Evolutionary conservation across 23 tunicate species (phyloP).

Genomic region (Diplosoma virens): DNA sequence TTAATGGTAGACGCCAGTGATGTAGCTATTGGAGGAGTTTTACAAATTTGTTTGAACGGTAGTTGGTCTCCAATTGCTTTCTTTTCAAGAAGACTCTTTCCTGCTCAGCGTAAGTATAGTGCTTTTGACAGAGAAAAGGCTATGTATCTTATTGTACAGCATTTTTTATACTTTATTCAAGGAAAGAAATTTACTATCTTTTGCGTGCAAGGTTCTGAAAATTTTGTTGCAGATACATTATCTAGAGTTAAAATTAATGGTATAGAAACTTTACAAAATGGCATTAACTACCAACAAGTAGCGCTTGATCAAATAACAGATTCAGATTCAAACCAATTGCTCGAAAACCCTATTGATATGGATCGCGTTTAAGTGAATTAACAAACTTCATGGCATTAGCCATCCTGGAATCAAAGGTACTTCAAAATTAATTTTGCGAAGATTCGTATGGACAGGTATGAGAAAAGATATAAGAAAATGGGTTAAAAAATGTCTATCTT

Average conservation of each 20-base stretch:
- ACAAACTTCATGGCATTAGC: neutral
- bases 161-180: constrained; percentile 5
- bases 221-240: constrained; percentile 30
- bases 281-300: neutral
- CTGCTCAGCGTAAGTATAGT: neutral
- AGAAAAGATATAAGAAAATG: neutral
- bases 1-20: neutral
- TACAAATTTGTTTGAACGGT: neutral
- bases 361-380: neutral
- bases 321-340: neutral
- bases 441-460: neutral
- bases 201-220: neutral
- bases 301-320: neutral
- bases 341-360: neutral
- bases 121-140: constrained; percentile 27
- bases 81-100: constrained; percentile 11
- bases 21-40: neutral
- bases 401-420: neutral
- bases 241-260: neutral
- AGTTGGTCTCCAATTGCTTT: constrained; percentile 2
- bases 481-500: neutral
- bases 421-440: neutral
- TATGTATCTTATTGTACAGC: neutral
- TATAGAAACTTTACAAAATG: neutral
- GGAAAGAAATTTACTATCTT: neutral